A percentile compares a stretch with the other conserved stretches of the same genome.
These are phyloP conservation scores for Aviceda subcristata DNA, from an alignment of 2,113 vertebrate species.

Conservation along the genomic window DNA sequence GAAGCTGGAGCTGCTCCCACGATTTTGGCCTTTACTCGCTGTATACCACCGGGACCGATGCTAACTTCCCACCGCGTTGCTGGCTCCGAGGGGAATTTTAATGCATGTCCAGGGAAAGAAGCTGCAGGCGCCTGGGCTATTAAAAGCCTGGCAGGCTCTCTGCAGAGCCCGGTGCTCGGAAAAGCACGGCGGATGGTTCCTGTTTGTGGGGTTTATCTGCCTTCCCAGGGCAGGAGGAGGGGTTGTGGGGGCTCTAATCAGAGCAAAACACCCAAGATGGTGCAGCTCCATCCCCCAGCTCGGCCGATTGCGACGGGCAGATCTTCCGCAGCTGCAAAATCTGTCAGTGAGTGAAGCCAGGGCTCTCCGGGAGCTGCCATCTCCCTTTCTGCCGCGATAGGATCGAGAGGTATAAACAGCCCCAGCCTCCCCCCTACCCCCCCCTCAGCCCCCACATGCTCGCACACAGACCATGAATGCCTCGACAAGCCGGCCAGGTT, in stretches of 20 bases:
- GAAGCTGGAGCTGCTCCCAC: background rate
- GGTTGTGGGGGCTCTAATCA: background rate
- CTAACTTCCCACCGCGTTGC: rapidly evolving
- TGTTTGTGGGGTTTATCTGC: background rate
- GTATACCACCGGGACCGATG: rapidly evolving
- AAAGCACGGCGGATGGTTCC: background rate
- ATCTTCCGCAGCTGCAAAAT: background rate
- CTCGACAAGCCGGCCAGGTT: background rate
- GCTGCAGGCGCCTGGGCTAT: background rate
- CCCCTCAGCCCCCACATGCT: background rate
- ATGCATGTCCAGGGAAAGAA: background rate
- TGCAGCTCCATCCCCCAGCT: rapidly evolving
- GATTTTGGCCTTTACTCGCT: background rate
- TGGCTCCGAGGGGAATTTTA: background rate
- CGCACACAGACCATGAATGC: rapidly evolving
- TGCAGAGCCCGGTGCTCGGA: background rate
- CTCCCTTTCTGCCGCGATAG: background rate
- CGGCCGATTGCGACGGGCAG: background rate
- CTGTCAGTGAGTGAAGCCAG: background rate
- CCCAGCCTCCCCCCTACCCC: background rate
- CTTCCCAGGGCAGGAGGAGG: background rate
- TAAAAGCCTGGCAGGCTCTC: background rate
- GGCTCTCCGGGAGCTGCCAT: background rate
- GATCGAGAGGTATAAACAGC: background rate
- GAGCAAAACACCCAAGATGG: background rate